phyloP scores from a whole-genome alignment of 2,113 vertebrate species.

The Bostrychus sinensis region DNA sequence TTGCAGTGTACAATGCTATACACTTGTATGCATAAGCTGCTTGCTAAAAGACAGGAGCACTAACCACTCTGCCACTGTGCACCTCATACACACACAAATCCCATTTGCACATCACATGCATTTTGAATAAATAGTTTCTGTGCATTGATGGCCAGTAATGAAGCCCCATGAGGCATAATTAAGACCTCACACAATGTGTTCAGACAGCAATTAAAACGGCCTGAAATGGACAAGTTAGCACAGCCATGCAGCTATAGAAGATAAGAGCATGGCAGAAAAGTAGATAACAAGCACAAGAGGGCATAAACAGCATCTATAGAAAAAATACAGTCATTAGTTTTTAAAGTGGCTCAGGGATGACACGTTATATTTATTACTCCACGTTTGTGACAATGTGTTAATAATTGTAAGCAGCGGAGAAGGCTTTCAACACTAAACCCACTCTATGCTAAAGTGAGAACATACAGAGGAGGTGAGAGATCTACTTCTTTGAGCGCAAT shows the following conservation, averaged over 20 bases:
- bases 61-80: too few species aligned
- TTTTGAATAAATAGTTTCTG: conserved; percentile 7
- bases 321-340: conserved; percentile 28
- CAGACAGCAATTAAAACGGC: conserved; percentile 71
- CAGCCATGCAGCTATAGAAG: conserved; percentile 24
- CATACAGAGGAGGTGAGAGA: conserved; percentile 19
- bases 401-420: conserved; percentile 22
- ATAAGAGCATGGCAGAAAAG: conserved; percentile 39
- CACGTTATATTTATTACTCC: conserved; percentile 29
- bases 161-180: conserved; percentile 66
- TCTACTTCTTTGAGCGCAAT: conserved; percentile 10
- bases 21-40: too few species aligned
- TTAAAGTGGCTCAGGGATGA: conserved; percentile 21
- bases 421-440: conserved; percentile 23
- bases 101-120: conserved; percentile 18
- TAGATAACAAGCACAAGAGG: conserved; percentile 43
- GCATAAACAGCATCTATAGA: conserved; percentile 23
- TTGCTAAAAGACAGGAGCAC: too few species aligned
- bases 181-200: conserved; percentile 60
- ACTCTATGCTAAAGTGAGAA: conserved; percentile 22
- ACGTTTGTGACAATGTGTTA: conserved; percentile 17
- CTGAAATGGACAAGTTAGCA: conserved; percentile 40
- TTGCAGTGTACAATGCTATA: too few species aligned
- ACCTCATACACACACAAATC: background rate
- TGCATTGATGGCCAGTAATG: conserved; percentile 36